Evolutionary conservation across 64 coral and sea anemone species (phyloP).

Genomic region (Pocillopora verrucosa): DNA sequence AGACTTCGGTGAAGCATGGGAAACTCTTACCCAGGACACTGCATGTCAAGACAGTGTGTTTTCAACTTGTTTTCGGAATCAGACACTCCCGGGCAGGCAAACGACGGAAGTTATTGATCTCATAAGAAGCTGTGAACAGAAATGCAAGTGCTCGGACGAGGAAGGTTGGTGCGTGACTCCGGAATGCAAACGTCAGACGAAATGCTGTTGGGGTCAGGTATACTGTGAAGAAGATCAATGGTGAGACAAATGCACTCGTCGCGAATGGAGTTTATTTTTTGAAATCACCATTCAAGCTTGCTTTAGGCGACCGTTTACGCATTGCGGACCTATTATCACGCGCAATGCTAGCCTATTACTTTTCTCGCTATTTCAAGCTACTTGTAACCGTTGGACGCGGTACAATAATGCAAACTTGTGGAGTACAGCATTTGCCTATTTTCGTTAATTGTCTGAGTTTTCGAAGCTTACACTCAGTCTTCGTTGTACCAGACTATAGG

Average conservation of each 20-base stretch:
- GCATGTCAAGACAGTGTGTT: conserved; percentile 69
- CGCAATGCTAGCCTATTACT: too few relatives aligned
- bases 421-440: too few relatives aligned
- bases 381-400: too few relatives aligned
- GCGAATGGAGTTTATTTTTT: neutral
- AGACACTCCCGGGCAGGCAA: conserved; percentile 65
- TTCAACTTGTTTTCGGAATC: conserved; percentile 68
- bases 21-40: conserved; percentile 52
- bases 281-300: neutral
- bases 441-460: too few relatives aligned
- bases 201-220: conserved; percentile 76
- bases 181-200: conserved; percentile 53
- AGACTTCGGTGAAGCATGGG: conserved; percentile 72
- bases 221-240: conserved; percentile 58
- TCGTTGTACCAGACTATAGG: too few relatives aligned
- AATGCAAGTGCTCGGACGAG: conserved; percentile 72
- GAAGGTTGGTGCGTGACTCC: conserved; percentile 64
- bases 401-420: too few relatives aligned
- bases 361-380: too few relatives aligned
- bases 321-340: too few relatives aligned
- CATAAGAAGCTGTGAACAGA: conserved; percentile 66
- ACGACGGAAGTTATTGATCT: conserved; percentile 78
- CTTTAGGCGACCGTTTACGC: too few relatives aligned
- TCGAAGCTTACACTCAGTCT: too few relatives aligned
- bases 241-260: neutral